Evolutionary conservation across 1,140 invertebrate genomes (phyloP).

Genomic region (Halyomorpha halys): DNA sequence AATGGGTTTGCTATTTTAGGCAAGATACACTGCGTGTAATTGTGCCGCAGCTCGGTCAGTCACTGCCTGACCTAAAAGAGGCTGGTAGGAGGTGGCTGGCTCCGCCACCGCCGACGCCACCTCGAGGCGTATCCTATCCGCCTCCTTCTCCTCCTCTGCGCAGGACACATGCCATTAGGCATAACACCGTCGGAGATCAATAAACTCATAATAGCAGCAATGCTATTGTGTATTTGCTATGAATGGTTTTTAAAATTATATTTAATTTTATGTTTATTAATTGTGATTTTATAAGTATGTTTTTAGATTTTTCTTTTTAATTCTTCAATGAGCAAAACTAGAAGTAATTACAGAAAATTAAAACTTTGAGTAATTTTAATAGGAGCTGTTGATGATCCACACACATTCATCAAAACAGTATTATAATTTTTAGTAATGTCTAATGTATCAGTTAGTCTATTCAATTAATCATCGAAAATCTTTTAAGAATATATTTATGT

Average conservation of each 20-base stretch:
- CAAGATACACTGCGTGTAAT: constrained; percentile 22
- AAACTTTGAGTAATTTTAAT: too few species aligned
- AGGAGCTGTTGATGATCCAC: too few species aligned
- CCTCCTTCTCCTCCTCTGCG: constrained; percentile 23
- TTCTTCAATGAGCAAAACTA: too few species aligned
- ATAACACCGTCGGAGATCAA: constrained; percentile 20
- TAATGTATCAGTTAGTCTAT: too few species aligned
- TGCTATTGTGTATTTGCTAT: too few species aligned
- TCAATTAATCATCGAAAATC: too few species aligned
- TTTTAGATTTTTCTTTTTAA: neutral
- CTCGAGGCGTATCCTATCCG: constrained; percentile 19
- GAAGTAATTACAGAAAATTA: too few species aligned
- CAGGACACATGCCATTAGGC: constrained; percentile 21
- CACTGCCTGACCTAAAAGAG: constrained; percentile 25
- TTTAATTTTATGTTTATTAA: neutral
- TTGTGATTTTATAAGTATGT: neutral
- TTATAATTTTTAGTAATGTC: too few species aligned
- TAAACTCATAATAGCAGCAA: neutral
- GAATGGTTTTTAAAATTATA: neutral
- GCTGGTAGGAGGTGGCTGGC: constrained; percentile 23
- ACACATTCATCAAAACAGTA: too few species aligned
- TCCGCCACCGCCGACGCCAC: constrained; percentile 18
- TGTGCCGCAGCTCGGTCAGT: constrained; percentile 22
- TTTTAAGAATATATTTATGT: too few species aligned
- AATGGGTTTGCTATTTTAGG: neutral